Percentiles rank a stretch among this genome's conserved stretches.
Conservation (phyloP, 1,140 invertebrate genomes). For the Drosophila nikananu region DNA sequence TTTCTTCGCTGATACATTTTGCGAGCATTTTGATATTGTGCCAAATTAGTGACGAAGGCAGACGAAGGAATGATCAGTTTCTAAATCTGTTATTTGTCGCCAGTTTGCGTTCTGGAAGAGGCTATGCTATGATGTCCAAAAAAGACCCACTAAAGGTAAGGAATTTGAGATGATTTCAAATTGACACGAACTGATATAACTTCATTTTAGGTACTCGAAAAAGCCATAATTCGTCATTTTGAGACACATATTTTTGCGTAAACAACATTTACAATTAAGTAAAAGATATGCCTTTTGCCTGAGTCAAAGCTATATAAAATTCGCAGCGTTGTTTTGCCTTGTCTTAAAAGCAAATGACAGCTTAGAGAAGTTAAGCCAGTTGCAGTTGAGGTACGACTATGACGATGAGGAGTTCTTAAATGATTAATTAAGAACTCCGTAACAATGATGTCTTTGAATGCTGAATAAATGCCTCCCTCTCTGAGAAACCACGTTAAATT, state of each 20-base stretch:
- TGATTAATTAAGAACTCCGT: conserved; percentile 15
- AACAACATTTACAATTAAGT: neutral
- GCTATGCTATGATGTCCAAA: neutral
- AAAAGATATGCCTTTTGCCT: neutral
- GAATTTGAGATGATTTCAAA: neutral
- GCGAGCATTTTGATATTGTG: conserved; percentile 19
- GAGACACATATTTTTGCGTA: too few relatives aligned
- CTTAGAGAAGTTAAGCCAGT: too few relatives aligned
- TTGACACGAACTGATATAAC: neutral
- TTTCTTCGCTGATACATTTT: neutral
- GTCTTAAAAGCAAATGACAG: neutral
- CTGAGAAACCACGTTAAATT: conserved; percentile 39
- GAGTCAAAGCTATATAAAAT: neutral
- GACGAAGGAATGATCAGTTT: neutral
- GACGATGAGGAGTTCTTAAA: conserved; percentile 2
- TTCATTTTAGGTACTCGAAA: neutral
- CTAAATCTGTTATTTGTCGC: neutral
- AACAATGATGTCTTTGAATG: neutral
- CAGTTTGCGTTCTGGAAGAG: neutral
- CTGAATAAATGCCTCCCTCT: conserved; percentile 19
- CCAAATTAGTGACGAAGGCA: neutral
- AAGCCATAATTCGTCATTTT: neutral
- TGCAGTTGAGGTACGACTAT: neutral
- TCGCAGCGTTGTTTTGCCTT: neutral
- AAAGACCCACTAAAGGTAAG: neutral